Conservation (phyloP, 2,888 invertebrate species). For the Willowsia nigromaculata region DNA sequence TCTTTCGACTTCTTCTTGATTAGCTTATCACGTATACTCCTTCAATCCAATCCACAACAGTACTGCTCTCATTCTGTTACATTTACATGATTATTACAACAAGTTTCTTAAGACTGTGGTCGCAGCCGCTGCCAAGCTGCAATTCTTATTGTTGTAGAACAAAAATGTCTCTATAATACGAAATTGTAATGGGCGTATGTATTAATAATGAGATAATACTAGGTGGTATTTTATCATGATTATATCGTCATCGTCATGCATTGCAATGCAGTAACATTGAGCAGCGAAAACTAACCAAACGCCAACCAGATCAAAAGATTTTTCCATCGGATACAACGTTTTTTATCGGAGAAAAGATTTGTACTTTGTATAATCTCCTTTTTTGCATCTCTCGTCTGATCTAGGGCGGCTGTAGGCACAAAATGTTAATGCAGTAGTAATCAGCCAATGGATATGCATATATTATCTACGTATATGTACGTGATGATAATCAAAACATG, state of each 20-base stretch:
- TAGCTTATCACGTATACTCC: neutral
- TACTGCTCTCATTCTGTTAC: slow-evolving; percentile 20
- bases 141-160: neutral
- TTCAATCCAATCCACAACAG: neutral
- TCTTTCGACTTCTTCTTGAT: neutral
- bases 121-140: too few relatives aligned
- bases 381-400: neutral
- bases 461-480: neutral
- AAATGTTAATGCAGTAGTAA: neutral
- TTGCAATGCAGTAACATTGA: neutral
- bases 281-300: neutral
- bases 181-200: slow-evolving; percentile 18
- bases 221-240: slow-evolving; percentile 57
- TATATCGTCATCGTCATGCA: neutral
- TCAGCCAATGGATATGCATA: slow-evolving; percentile 5
- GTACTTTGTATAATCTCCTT: neutral
- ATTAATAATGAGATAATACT: slow-evolving; percentile 63
- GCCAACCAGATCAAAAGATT: slow-evolving; percentile 27
- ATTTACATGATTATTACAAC: slow-evolving; percentile 5
- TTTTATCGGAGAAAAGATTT: slow-evolving; percentile 15
- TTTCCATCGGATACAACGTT: neutral
- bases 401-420: slow-evolving; percentile 16
- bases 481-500: neutral
- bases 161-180: slow-evolving; percentile 48
- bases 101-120: neutral